phyloP scores from a whole-genome alignment of 2,888 invertebrate species.

The Eupithecia insigniata region DNA sequence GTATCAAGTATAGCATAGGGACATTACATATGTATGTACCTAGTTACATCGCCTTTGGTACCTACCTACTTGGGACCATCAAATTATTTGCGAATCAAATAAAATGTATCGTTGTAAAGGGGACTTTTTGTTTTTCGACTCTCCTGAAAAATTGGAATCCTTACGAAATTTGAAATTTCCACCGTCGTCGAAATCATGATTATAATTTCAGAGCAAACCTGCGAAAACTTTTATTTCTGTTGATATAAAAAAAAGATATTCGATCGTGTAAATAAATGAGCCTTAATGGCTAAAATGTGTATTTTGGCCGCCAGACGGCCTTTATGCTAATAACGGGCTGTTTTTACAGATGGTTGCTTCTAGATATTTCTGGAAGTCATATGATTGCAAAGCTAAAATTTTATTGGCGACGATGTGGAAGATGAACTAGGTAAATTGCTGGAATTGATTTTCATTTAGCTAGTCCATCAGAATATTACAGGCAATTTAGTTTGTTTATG shows the following conservation, averaged over 20 bases:
- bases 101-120: too few relatives aligned
- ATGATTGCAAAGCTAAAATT: background rate
- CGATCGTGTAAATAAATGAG: background rate
- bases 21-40: background rate
- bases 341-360: conserved; percentile 28
- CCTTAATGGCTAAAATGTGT: conserved; percentile 19
- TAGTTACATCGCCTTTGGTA: background rate
- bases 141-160: background rate
- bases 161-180: background rate
- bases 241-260: background rate
- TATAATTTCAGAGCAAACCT: background rate
- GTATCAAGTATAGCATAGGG: background rate
- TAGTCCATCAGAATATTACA: background rate
- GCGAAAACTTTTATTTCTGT: background rate
- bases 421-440: background rate
- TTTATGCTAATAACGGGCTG: conserved; percentile 25
- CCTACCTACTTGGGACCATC: background rate
- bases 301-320: conserved; percentile 23
- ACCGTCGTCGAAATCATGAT: background rate
- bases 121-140: background rate
- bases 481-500: background rate
- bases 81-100: conserved; percentile 1
- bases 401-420: background rate
- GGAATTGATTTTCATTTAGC: conserved; percentile 6
- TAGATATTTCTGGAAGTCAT: conserved; percentile 7